Conservation (phyloP, 2,888 invertebrate species). For the Synergus itoensis region DNA sequence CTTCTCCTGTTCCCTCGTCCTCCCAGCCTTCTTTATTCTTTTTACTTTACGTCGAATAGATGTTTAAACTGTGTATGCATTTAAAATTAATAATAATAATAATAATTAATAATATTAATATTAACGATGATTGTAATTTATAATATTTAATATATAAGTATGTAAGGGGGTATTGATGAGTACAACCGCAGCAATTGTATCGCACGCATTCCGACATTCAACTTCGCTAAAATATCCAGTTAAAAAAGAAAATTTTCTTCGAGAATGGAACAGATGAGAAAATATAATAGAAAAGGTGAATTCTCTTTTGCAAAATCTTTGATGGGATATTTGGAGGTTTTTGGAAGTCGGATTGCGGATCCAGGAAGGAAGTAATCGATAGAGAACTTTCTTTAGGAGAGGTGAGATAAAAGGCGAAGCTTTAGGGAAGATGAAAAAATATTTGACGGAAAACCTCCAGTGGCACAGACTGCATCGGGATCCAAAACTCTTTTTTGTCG, state of each 20-base stretch:
- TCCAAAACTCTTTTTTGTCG: conserved; percentile 52
- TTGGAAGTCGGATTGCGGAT: conserved; percentile 10
- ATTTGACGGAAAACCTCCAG: conserved; percentile 49
- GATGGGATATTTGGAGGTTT: background rate
- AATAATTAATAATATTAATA: conserved; percentile 56
- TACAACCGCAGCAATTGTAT: conserved; percentile 17
- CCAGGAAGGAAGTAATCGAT: conserved; percentile 10
- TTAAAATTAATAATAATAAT: conserved; percentile 56
- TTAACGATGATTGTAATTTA: conserved; percentile 60
- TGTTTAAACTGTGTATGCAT: conserved; percentile 60
- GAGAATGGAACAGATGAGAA: background rate
- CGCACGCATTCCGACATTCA: conserved; percentile 30
- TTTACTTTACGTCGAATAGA: conserved; percentile 53
- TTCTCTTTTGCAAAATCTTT: background rate
- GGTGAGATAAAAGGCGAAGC: conserved; percentile 38
- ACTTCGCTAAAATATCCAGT: background rate
- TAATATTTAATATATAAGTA: conserved; percentile 59
- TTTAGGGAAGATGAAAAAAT: conserved; percentile 37
- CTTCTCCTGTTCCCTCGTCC: conserved; percentile 51
- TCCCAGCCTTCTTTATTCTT: conserved; percentile 50
- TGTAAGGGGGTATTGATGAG: conserved; percentile 50
- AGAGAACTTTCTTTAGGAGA: conserved; percentile 10
- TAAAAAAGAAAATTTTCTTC: background rate
- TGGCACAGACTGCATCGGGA: conserved; percentile 49
- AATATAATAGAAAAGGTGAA: background rate